Conservation (phyloP, 1,140 invertebrate species). For the Temnothorax nylanderi region DNA sequence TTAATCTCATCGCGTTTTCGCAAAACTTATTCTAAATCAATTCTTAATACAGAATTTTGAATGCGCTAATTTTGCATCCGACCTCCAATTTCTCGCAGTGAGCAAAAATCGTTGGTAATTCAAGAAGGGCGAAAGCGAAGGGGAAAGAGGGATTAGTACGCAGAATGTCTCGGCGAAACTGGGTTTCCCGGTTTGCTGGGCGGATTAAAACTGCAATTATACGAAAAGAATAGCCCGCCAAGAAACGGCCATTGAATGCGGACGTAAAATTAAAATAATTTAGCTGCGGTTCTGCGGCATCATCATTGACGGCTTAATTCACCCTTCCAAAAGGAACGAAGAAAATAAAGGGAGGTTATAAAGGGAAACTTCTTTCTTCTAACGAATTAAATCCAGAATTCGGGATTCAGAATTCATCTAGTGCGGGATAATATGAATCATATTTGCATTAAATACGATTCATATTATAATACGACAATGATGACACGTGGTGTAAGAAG, state of each 20-base stretch:
- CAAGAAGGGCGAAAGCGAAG: neutral
- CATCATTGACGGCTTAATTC: slow-evolving; percentile 24
- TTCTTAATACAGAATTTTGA: neutral
- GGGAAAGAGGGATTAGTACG: slow-evolving; percentile 51
- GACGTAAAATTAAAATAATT: slow-evolving; percentile 79
- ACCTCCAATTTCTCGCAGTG: neutral
- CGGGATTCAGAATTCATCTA: neutral
- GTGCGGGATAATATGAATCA: neutral
- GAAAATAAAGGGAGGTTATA: neutral
- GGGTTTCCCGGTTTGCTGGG: slow-evolving; percentile 71
- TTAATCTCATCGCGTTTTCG: neutral
- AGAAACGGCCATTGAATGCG: slow-evolving; percentile 71
- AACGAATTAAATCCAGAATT: slow-evolving; percentile 31
- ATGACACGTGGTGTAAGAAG: neutral
- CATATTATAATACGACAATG: neutral
- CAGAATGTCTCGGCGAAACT: slow-evolving; percentile 61
- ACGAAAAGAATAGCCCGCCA: slow-evolving; percentile 76
- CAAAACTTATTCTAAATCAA: neutral
- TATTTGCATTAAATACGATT: slow-evolving; percentile 17
- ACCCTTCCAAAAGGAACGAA: neutral
- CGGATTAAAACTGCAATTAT: slow-evolving; percentile 81
- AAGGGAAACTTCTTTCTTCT: neutral
- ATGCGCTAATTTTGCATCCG: neutral
- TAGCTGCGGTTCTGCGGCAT: slow-evolving; percentile 34
- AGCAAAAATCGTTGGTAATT: slow-evolving; percentile 24